Conservation (phyloP, 2,888 invertebrate species). For the Silvanus unidentatus region DNA sequence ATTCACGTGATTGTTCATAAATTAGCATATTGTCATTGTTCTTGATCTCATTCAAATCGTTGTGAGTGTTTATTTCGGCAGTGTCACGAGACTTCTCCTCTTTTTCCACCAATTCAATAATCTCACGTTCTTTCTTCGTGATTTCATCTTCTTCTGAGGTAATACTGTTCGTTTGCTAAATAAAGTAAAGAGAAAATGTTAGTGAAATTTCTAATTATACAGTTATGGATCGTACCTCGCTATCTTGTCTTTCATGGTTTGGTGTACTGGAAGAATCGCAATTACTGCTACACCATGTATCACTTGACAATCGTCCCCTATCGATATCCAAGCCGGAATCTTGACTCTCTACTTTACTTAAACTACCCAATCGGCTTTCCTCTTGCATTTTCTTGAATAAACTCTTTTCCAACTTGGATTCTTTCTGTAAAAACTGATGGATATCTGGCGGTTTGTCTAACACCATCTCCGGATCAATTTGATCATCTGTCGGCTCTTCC, state of each 20-base stretch:
- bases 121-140: constrained; percentile 59
- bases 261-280: constrained; percentile 35
- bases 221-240: constrained; percentile 46
- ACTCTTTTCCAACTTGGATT: constrained; percentile 70
- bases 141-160: constrained; percentile 77
- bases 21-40: too few species aligned
- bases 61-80: constrained; percentile 14
- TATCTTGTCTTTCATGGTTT: constrained; percentile 70
- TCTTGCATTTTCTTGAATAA: constrained; percentile 57
- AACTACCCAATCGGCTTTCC: constrained; percentile 31
- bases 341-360: constrained; percentile 55
- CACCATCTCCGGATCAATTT: constrained; percentile 59
- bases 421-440: constrained; percentile 72
- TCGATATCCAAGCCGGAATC: constrained; percentile 76
- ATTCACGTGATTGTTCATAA: constrained; percentile 28
- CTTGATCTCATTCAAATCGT: too few species aligned
- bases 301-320: constrained; percentile 48
- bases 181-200: constrained; percentile 9
- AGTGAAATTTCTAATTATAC: neutral
- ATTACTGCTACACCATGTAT: constrained; percentile 52
- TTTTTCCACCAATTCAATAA: constrained; percentile 58
- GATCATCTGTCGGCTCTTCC: constrained; percentile 66
- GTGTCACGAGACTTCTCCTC: constrained; percentile 55
- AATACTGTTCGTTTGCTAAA: constrained; percentile 56
- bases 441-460: constrained; percentile 67